These are phyloP conservation scores for Macrocentrus cingulum DNA, from an alignment of 1,140 invertebrate genomes.

Conservation along the genomic window DNA sequence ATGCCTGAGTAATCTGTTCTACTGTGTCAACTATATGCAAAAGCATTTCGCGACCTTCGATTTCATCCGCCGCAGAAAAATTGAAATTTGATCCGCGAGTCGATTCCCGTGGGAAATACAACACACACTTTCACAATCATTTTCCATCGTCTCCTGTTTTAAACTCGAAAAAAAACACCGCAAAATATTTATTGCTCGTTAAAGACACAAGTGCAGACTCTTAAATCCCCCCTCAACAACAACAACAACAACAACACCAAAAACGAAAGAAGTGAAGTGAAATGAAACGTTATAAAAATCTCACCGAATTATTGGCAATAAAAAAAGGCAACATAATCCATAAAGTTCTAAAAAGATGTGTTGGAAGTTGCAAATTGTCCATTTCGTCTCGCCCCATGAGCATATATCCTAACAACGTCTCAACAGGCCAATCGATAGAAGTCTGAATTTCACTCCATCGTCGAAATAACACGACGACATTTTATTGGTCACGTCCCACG, in stretches of 20 bases:
- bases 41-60: not conserved
- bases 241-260: too few relatives aligned
- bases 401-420: too few relatives aligned
- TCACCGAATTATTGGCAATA: not conserved
- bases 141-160: not conserved
- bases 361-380: not conserved
- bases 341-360: not conserved
- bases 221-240: too few relatives aligned
- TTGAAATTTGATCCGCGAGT: constrained; percentile 6
- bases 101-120: constrained; percentile 15
- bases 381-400: too few relatives aligned
- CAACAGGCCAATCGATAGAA: not conserved
- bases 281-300: too few relatives aligned
- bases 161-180: not conserved
- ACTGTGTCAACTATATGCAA: too few relatives aligned
- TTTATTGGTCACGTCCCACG: not conserved
- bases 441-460: not conserved
- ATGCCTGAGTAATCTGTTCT: too few relatives aligned
- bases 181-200: too few relatives aligned
- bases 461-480: too few relatives aligned
- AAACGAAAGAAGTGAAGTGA: too few relatives aligned
- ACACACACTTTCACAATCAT: constrained; percentile 10
- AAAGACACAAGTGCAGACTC: too few relatives aligned
- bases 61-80: constrained; percentile 10
- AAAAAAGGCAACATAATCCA: not conserved